Conservation (phyloP, 2,888 invertebrate genomes). For the Cyclophora albipunctata region DNA sequence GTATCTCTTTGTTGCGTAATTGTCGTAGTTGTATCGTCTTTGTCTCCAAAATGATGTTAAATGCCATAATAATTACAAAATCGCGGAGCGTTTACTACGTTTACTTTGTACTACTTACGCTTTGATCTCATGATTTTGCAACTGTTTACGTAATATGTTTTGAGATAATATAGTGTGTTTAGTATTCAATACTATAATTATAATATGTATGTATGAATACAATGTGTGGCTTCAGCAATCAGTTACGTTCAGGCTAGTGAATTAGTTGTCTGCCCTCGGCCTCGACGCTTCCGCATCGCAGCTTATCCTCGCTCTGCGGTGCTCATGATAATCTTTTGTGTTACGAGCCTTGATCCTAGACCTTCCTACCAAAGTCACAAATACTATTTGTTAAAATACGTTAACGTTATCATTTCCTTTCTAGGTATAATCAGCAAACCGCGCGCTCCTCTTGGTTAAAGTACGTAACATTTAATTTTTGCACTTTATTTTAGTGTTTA, state of each 20-base stretch:
- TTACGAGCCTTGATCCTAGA: constrained; percentile 63
- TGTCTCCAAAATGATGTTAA: constrained; percentile 55
- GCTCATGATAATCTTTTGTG: constrained; percentile 68
- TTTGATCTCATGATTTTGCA: constrained; percentile 11
- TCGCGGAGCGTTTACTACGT: constrained; percentile 8
- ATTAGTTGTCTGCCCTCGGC: constrained; percentile 69
- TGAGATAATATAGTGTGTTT: constrained; percentile 3
- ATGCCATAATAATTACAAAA: constrained; percentile 46
- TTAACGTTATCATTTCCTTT: constrained; percentile 64
- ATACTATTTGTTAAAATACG: constrained; percentile 41
- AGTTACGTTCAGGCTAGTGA: constrained; percentile 48
- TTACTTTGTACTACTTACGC: too few relatives aligned
- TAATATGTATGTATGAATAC: constrained; percentile 9
- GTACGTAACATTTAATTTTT: constrained; percentile 61
- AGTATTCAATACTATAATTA: constrained; percentile 8
- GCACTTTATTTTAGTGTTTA: constrained; percentile 25
- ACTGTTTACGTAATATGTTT: constrained; percentile 9
- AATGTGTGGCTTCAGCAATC: constrained; percentile 44
- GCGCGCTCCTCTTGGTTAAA: constrained; percentile 70
- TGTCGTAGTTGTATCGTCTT: constrained; percentile 32
- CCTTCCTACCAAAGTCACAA: constrained; percentile 50
- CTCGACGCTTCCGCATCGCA: constrained; percentile 70
- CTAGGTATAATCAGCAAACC: constrained; percentile 74
- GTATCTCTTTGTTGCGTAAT: constrained; percentile 1
- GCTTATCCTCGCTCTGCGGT: constrained; percentile 67